These are phyloP conservation scores for Reticulitermes speratus DNA, from an alignment of 1,140 invertebrate genomes.

Conservation along the genomic window DNA sequence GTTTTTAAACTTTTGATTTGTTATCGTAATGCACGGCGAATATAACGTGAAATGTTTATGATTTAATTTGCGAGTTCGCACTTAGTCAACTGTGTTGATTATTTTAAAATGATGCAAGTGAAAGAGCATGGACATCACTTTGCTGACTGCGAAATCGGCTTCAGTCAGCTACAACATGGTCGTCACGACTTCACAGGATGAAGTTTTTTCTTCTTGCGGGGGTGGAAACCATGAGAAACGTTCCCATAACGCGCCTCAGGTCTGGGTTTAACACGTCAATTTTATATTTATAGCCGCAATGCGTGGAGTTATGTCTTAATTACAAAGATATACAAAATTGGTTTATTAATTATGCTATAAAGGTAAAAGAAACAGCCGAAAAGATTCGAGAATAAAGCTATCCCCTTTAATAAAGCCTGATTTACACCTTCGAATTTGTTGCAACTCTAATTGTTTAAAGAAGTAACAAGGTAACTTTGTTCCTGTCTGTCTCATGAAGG, in stretches of 20 bases:
- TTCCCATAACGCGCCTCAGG: not conserved
- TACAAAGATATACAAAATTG: not conserved
- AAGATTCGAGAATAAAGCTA: not conserved
- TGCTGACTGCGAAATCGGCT: not conserved
- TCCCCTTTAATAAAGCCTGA: not conserved
- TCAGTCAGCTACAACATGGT: not conserved
- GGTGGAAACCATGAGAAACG: no score
- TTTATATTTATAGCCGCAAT: not conserved
- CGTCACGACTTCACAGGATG: not conserved
- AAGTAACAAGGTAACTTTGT: no score
- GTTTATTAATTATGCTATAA: constrained; percentile 13
- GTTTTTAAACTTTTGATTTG: no score
- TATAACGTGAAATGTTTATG: no score
- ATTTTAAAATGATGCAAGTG: not conserved
- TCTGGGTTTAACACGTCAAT: not conserved
- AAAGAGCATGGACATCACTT: not conserved
- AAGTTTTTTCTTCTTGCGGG: not conserved
- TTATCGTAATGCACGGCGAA: no score
- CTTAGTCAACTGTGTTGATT: not conserved
- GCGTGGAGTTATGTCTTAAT: not conserved
- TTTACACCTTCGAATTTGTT: not conserved
- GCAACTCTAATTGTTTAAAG: no score
- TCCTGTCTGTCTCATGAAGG: no score
- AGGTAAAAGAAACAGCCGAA: not conserved
- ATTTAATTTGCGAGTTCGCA: not conserved